Conservation (phyloP, 1,140 invertebrate species). For the Thaumatotibia leucotreta region DNA sequence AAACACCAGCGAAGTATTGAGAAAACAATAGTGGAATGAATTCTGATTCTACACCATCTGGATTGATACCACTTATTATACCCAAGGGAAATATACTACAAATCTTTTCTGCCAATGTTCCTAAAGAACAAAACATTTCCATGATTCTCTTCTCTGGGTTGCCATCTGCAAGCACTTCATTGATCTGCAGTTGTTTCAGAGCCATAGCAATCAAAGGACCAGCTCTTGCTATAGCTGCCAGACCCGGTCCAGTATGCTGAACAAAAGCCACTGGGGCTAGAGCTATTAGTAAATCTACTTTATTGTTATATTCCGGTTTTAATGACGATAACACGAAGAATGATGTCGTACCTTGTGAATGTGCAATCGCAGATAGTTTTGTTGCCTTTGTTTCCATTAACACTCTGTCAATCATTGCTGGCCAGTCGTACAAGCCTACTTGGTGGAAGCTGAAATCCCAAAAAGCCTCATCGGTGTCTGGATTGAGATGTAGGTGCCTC, state of each 20-base stretch:
- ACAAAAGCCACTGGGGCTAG: constrained; percentile 80
- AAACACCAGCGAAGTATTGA: not conserved
- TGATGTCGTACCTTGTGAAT: constrained; percentile 80
- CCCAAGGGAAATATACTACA: not conserved
- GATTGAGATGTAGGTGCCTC: constrained; percentile 66
- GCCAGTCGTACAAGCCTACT: constrained; percentile 70
- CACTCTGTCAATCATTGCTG: constrained; percentile 67
- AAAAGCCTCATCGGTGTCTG: constrained; percentile 73
- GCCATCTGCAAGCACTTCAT: not conserved
- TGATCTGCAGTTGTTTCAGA: not conserved
- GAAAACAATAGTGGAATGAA: not conserved
- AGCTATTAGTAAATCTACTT: constrained; percentile 76
- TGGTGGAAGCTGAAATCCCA: constrained; percentile 79
- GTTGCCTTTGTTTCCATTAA: constrained; percentile 50
- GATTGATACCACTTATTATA: not conserved
- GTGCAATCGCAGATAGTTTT: constrained; percentile 76
- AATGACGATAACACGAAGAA: constrained; percentile 76
- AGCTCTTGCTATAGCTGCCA: not conserved
- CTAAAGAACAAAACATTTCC: not conserved
- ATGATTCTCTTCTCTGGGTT: not conserved
- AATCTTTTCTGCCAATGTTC: not conserved
- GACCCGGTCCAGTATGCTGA: constrained; percentile 41
- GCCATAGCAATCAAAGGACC: not conserved
- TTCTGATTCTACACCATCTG: not conserved
- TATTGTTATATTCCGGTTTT: constrained; percentile 78